Conservation (phyloP, 2,797 vertebrate species). For the Myiotriccus ornatus region DNA sequence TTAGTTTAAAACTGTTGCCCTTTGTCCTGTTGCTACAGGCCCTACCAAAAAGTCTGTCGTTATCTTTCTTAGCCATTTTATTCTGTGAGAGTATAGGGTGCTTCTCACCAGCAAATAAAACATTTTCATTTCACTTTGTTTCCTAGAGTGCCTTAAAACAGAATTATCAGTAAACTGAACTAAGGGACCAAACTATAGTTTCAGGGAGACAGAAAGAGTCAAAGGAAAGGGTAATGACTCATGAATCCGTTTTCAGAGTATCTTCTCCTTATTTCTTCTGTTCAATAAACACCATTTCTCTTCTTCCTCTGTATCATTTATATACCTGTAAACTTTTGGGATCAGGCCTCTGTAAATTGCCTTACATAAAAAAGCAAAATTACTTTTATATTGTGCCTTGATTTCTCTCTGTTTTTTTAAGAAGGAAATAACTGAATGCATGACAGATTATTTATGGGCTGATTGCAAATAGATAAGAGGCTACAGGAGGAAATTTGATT, state of each 20-base stretch:
- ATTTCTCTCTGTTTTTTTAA: background rate
- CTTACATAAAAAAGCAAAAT: background rate
- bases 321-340: background rate
- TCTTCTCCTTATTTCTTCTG: background rate
- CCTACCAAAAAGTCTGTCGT: background rate
- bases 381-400: background rate
- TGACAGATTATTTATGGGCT: background rate
- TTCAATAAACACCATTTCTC: background rate
- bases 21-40: background rate
- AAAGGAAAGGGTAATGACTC: background rate
- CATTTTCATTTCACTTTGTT: background rate
- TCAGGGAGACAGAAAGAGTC: background rate
- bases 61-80: background rate
- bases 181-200: background rate
- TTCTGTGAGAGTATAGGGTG: background rate
- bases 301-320: background rate
- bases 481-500: conserved; percentile 20
- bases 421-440: background rate
- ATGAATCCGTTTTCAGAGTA: background rate
- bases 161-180: background rate
- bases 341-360: background rate
- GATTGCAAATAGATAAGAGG: conserved; percentile 6
- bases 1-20: accelerated
- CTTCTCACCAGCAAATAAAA: background rate
- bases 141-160: background rate